These are phyloP conservation scores for Nyctereutes procyonoides DNA, from an alignment of 2,113 vertebrate genomes.

Conservation along the genomic window DNA sequence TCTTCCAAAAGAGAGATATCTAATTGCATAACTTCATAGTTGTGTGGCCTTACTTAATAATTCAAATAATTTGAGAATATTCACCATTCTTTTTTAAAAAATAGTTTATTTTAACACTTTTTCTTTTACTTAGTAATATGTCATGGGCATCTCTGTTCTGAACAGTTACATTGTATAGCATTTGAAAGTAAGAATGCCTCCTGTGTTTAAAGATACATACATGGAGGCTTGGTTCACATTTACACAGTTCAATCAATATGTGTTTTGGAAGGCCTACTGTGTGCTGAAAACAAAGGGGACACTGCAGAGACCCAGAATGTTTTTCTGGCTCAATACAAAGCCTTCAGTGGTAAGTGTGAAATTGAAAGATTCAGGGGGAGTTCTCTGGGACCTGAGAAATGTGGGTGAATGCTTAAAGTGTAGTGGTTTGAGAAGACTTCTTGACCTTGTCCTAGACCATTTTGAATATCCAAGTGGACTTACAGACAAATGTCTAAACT, in stretches of 20 bases:
- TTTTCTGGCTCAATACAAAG: background rate
- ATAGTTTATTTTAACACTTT: background rate
- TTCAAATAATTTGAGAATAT: slow-evolving; percentile 29
- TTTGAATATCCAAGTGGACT: background rate
- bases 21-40: background rate
- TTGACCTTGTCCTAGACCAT: background rate
- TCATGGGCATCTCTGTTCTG: background rate
- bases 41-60: slow-evolving; percentile 27
- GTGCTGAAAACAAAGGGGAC: background rate
- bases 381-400: background rate
- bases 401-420: background rate
- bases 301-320: background rate
- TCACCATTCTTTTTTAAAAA: slow-evolving; percentile 8
- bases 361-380: background rate
- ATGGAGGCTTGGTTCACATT: background rate
- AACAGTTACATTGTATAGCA: background rate
- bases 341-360: background rate
- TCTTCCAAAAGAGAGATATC: background rate
- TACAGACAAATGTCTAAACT: background rate
- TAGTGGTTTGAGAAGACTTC: background rate
- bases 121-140: background rate
- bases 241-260: background rate
- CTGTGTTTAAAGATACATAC: background rate
- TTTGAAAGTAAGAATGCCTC: slow-evolving; percentile 27
- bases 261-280: background rate